phyloP scores from a whole-genome alignment of 2,888 invertebrate genomes.

The Drosophila engyochracea region DNA sequence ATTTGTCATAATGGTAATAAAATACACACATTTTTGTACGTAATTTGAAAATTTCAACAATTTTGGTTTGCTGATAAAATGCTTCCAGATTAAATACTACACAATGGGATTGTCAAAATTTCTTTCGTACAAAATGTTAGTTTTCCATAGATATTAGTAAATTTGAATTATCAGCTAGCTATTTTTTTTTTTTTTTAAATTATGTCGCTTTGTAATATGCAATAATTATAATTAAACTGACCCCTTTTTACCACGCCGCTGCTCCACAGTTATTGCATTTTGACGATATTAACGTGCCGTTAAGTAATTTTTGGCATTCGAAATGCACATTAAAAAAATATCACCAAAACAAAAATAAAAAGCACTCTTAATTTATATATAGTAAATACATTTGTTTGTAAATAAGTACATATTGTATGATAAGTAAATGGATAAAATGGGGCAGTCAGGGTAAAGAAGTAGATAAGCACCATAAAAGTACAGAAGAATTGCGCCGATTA shows the following conservation, averaged over 20 bases:
- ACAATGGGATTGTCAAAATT: not conserved
- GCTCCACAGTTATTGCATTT: not conserved
- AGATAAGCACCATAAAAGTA: slow-evolving; percentile 39
- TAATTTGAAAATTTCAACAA: not conserved
- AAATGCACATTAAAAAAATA: slow-evolving; percentile 4
- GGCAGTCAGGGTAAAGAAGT: slow-evolving; percentile 20
- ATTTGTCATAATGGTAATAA: not conserved
- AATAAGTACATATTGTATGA: slow-evolving; percentile 31
- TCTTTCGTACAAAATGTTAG: not conserved
- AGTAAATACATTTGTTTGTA: not conserved
- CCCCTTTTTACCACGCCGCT: not conserved
- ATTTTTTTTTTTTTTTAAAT: not conserved
- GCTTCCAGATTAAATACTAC: not conserved
- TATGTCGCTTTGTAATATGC: not conserved
- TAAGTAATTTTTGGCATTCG: slow-evolving; percentile 8
- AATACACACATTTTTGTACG: not conserved
- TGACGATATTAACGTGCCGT: slow-evolving; percentile 14
- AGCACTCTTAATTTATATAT: not conserved
- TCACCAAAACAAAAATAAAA: slow-evolving; percentile 3
- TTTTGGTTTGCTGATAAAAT: not conserved
- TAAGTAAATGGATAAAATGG: slow-evolving; percentile 42
- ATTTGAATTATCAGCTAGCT: not conserved
- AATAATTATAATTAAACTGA: not conserved
- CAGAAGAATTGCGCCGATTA: slow-evolving; percentile 4
- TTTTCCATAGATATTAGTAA: not conserved